Evolutionary conservation across 2,113 vertebrate genomes (phyloP).

Genomic region (Dascyllus trimaculatus): DNA sequence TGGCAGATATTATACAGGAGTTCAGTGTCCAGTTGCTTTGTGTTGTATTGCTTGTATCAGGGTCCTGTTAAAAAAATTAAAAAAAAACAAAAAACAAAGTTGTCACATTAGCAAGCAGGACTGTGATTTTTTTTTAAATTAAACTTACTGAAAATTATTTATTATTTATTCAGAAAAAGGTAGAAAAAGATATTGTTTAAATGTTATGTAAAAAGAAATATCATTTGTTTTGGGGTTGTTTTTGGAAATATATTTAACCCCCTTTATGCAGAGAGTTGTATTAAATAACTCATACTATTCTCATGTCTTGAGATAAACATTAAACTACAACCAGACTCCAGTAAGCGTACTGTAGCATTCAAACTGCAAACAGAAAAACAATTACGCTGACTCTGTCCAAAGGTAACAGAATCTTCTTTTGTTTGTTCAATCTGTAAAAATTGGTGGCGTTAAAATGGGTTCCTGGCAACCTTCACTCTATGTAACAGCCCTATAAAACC

Average conservation of each 20-base stretch:
- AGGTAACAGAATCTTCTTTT: not conserved
- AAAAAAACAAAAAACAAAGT: conserved; percentile 4
- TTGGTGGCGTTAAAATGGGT: not conserved
- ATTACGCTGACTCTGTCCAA: not conserved
- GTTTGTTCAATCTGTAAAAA: not conserved
- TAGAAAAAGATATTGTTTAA: not conserved
- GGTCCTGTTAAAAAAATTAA: conserved; percentile 75
- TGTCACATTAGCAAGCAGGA: not conserved
- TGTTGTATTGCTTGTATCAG: conserved; percentile 6
- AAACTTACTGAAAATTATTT: not conserved
- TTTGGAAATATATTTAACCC: not conserved
- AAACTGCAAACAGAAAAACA: not conserved
- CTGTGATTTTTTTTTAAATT: too few relatives aligned
- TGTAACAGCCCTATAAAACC: not conserved
- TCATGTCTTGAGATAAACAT: not conserved
- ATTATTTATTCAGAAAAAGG: not conserved
- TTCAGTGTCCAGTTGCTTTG: conserved; percentile 74
- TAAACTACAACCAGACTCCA: not conserved
- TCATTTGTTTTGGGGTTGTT: not conserved
- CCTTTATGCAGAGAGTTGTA: too few relatives aligned
- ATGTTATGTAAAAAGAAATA: not conserved
- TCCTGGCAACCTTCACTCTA: not conserved
- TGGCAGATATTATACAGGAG: conserved; percentile 90
- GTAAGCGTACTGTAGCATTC: not conserved
- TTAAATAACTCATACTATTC: too few relatives aligned